phyloP scores from a whole-genome alignment of 37 sponge, comb jelly and placozoan genomes.

The Oopsacas minuta region DNA sequence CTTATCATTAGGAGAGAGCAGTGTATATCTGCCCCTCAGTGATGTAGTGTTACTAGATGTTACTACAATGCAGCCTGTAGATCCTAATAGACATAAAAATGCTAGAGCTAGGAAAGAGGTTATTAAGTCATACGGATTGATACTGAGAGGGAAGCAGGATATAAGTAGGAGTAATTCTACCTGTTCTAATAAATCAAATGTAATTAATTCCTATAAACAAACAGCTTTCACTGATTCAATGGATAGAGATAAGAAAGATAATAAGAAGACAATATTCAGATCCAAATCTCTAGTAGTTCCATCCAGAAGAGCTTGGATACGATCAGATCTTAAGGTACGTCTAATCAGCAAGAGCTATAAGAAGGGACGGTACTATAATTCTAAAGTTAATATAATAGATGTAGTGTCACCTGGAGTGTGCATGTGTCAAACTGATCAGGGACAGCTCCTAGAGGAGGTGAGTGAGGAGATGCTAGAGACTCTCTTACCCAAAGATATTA shows the following conservation, averaged over 20 bases:
- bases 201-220: neutral
- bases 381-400: slow-evolving; percentile 39
- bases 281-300: neutral
- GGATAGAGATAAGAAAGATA: neutral
- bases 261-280: neutral
- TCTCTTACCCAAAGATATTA: neutral
- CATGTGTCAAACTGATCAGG: neutral
- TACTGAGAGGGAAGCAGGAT: neutral
- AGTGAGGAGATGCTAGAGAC: slow-evolving; percentile 17
- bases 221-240: neutral
- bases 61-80: neutral
- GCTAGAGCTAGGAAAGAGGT: neutral
- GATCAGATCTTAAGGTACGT: slow-evolving; percentile 52
- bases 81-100: neutral
- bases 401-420: slow-evolving; percentile 10
- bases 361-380: slow-evolving; percentile 64
- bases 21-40: neutral
- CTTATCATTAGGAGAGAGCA: neutral
- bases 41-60: neutral
- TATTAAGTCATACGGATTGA: neutral
- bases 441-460: neutral
- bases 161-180: neutral
- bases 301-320: slow-evolving; percentile 35
- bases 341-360: slow-evolving; percentile 48
- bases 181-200: neutral